These are phyloP conservation scores for Hemitrygon akajei DNA, from an alignment of 2,797 vertebrate species.

Conservation along the genomic window DNA sequence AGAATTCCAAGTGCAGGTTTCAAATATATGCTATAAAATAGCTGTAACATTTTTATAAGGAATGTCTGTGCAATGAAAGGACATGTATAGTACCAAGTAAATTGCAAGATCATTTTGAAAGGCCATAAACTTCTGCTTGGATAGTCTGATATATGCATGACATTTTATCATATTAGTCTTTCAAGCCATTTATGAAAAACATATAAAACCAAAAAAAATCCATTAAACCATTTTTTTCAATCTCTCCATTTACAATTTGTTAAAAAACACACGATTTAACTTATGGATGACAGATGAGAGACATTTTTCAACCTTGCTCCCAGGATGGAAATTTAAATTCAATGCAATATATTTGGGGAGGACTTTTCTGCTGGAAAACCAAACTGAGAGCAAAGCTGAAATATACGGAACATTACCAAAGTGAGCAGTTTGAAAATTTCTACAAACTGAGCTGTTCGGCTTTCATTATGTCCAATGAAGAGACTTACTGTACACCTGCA, in stretches of 20 bases:
- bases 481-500: not conserved
- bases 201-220: not conserved
- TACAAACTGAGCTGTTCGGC: not conserved
- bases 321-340: not conserved
- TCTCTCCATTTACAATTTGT: not conserved
- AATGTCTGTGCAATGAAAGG: not conserved
- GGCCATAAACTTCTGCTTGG: not conserved
- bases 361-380: not conserved
- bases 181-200: not conserved
- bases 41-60: conserved; percentile 18
- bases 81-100: not conserved
- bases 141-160: not conserved
- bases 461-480: not conserved
- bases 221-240: not conserved
- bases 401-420: not conserved
- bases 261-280: not conserved
- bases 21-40: not conserved
- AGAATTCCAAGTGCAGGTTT: conserved; percentile 10
- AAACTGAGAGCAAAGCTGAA: not conserved
- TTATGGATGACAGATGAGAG: not conserved
- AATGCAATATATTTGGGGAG: not conserved
- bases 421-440: not conserved
- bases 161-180: not conserved
- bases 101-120: not conserved
- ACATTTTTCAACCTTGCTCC: not conserved